Base-by-base conservation (phyloP, 1,140 invertebrate genomes). In the Drosophila dunni region DNA sequence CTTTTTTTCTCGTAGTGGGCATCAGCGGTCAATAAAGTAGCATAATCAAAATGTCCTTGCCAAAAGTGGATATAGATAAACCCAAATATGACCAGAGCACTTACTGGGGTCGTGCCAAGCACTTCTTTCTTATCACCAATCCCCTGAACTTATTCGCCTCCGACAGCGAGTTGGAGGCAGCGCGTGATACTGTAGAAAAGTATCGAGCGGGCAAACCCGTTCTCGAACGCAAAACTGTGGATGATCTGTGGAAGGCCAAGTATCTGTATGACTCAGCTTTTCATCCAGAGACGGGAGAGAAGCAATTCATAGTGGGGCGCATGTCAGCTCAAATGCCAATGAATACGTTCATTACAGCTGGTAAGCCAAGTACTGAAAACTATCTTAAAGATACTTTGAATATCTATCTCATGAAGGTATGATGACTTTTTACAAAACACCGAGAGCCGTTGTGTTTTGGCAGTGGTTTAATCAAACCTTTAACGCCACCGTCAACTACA, bases 381-480 rank as follows among this genome's bases (percentile, higher is more conserved):
- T 3, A 6, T 7, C 7, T 8, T 13, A 8, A 2, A 13, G n/a
- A n/a, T n/a, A 4, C 1, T 7, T 44, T n/a, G 13, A 29, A 6
- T 3, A 3, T 34, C 9, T 29, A 38, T 7, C 7, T 38, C 5
- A 38, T 11, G 7, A 10, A 94, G 94, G 94, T 54, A 94, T 94
- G 94, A 92, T 94, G 79, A 93, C 93, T 24, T 94, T 94, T 82
- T 94, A 91, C 86, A 97, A 96, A 91, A 95, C 96, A 13, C 96
- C 95, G 0, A 94, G 95, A 0, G 96, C 96, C 0, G 96, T 97
- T 1, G 93, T 98, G 13, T 97, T 98, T 92, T 98, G 97, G 97
- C 97, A 98, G 89, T 98, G 97, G 97, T 93, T 95, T 15, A 98
- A 98, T 94, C 97, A 98, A 93, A 97, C 97, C 0, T 98, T 98